Evolutionary conservation across 2,113 vertebrate species (phyloP).

Genomic region (Cynoglossus semilaevis): DNA sequence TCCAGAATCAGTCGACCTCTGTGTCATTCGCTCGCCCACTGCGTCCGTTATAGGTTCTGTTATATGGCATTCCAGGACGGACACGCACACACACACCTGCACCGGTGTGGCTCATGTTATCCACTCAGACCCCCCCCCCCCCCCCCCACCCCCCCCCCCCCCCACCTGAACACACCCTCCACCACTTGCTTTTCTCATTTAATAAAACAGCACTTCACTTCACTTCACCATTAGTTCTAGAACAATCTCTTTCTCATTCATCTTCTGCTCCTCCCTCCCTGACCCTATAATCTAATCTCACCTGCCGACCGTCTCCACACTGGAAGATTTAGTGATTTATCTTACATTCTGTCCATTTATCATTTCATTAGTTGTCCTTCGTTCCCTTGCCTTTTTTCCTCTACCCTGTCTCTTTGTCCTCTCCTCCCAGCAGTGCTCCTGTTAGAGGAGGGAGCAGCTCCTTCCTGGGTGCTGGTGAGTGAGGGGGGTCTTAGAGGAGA

Average conservation of each 20-base stretch:
- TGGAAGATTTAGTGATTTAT: constrained; percentile 30
- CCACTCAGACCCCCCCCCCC: constrained; percentile 12
- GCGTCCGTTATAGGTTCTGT: constrained; percentile 39
- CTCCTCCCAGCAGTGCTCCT: too few species aligned
- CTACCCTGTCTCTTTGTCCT: background rate
- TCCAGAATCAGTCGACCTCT: constrained; percentile 29
- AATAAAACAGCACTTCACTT: constrained; percentile 49
- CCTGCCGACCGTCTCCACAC: constrained; percentile 9
- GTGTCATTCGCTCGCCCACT: constrained; percentile 4
- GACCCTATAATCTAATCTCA: constrained; percentile 35
- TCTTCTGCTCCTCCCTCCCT: constrained; percentile 33
- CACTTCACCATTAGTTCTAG: constrained; percentile 38
- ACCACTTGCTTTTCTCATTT: constrained; percentile 55
- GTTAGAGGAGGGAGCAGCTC: constrained; percentile 10
- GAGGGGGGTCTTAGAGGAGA: constrained; percentile 25
- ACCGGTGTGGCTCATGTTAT: constrained; percentile 10
- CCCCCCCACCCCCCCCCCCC: background rate
- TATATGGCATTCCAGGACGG: constrained; percentile 19
- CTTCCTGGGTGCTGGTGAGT: constrained; percentile 17
- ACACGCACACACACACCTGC: constrained; percentile 4
- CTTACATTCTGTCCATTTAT: constrained; percentile 33
- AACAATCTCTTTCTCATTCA: constrained; percentile 40
- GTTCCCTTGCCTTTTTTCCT: background rate
- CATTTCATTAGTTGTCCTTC: constrained; percentile 25
- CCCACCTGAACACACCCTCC: constrained; percentile 12